phyloP scores from a whole-genome alignment of 2,888 invertebrate genomes.

The Chrysolina americana region DNA sequence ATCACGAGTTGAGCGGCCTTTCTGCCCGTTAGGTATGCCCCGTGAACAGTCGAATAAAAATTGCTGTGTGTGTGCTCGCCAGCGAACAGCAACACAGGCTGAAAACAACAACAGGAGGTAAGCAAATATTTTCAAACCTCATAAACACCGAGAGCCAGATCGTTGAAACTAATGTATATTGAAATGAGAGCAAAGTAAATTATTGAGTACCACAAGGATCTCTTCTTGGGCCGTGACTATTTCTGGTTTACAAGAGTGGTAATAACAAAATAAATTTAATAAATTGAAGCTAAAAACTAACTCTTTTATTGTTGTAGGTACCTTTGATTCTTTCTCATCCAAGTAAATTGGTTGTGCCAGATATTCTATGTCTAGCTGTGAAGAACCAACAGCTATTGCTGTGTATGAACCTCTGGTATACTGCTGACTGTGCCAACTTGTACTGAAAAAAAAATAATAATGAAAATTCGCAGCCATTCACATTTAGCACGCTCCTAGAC shows the following conservation, averaged over 20 bases:
- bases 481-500: too few species aligned
- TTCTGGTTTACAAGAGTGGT: too few species aligned
- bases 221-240: too few species aligned
- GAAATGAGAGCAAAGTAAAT: too few species aligned
- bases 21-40: conserved; percentile 91
- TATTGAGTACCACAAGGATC: too few species aligned
- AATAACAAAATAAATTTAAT: too few species aligned
- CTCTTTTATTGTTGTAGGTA: conserved; percentile 66
- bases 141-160: too few species aligned
- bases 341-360: conserved; percentile 87
- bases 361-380: conserved; percentile 90
- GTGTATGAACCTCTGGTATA: conserved; percentile 92
- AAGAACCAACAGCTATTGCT: conserved; percentile 89
- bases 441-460: conserved; percentile 73
- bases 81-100: conserved; percentile 91
- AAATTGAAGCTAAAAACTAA: too few species aligned
- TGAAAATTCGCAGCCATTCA: neutral
- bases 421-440: conserved; percentile 89
- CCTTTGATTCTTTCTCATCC: conserved; percentile 81
- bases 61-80: conserved; percentile 96
- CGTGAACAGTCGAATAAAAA: conserved; percentile 96
- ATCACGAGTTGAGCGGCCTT: conserved; percentile 83
- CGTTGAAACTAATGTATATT: too few species aligned
- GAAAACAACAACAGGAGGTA: conserved; percentile 59
- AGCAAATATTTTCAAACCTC: too few species aligned